A percentile compares a stretch with the other conserved stretches of the same genome.
Conservation (phyloP, 1,140 invertebrate species). For the Adelges cooleyi region DNA sequence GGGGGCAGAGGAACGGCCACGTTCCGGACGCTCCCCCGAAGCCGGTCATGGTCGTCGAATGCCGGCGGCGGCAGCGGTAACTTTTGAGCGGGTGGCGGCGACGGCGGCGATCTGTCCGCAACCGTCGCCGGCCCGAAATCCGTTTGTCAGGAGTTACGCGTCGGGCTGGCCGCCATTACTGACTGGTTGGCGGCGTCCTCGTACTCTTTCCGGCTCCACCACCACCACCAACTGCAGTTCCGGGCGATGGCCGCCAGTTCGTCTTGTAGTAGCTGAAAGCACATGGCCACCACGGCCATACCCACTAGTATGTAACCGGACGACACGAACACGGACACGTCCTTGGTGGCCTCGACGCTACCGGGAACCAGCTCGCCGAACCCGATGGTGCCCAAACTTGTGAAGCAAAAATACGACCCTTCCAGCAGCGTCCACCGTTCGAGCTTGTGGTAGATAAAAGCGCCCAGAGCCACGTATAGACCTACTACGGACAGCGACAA, state of each 20-base stretch:
- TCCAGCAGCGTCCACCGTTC: slow-evolving; percentile 86
- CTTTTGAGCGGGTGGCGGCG: slow-evolving; percentile 40
- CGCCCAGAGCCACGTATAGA: slow-evolving; percentile 80
- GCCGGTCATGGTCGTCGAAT: background rate
- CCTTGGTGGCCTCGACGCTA: slow-evolving; percentile 40
- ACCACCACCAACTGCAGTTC: slow-evolving; percentile 6
- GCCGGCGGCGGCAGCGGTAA: background rate
- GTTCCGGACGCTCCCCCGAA: slow-evolving; percentile 43
- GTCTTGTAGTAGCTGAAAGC: slow-evolving; percentile 90
- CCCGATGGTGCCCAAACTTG: slow-evolving; percentile 77
- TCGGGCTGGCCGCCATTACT: background rate
- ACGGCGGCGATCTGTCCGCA: slow-evolving; percentile 38
- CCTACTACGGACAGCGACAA: slow-evolving; percentile 55
- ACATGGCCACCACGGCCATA: slow-evolving; percentile 91
- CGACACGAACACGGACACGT: slow-evolving; percentile 64
- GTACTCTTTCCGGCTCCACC: background rate
- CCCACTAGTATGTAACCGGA: slow-evolving; percentile 85
- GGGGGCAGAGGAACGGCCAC: slow-evolving; percentile 37
- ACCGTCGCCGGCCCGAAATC: slow-evolving; percentile 1
- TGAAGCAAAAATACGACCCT: slow-evolving; percentile 89
- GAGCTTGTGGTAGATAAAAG: slow-evolving; percentile 76
- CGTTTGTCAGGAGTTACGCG: slow-evolving; percentile 12
- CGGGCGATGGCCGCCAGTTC: slow-evolving; percentile 43
- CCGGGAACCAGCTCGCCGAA: slow-evolving; percentile 69
- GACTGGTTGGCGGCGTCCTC: too few relatives aligned